phyloP scores from a whole-genome alignment of 2,888 invertebrate species.

The Drosophila quasianomalipes region DNA sequence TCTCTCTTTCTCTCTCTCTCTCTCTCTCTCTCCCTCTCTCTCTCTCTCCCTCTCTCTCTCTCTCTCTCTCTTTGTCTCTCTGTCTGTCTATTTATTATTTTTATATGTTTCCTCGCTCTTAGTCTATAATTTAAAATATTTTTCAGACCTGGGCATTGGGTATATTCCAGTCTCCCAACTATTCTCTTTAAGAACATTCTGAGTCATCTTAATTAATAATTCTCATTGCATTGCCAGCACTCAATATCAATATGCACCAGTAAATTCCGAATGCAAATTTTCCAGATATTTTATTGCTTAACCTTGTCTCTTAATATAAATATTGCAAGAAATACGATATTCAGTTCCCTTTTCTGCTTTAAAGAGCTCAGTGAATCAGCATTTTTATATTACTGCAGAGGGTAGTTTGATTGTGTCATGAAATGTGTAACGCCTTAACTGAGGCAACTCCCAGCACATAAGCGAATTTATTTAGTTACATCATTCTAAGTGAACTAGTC shows the following conservation, averaged over 20 bases:
- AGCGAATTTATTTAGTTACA: not conserved
- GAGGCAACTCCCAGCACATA: not conserved
- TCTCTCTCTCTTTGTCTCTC: not conserved
- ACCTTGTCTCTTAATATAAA: constrained; percentile 40
- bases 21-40: not conserved
- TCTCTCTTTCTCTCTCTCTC: not conserved
- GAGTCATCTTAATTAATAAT: constrained; percentile 19
- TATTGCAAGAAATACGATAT: constrained; percentile 27
- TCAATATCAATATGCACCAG: constrained; percentile 18
- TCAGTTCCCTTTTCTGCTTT: constrained; percentile 17
- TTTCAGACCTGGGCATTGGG: not conserved
- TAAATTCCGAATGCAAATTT: constrained; percentile 15
- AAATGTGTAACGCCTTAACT: not conserved
- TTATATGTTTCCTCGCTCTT: not conserved
- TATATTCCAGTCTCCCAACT: not conserved
- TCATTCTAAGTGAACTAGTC: not conserved
- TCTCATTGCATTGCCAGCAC: constrained; percentile 19
- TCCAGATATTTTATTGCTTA: constrained; percentile 25
- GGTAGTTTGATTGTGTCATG: not conserved
- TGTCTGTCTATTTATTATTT: not conserved
- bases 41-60: not conserved
- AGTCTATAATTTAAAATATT: not conserved
- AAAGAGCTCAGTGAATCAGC: constrained; percentile 23
- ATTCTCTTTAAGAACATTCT: not conserved
- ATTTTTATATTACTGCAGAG: not conserved